Base-by-base conservation (phyloP, 2,113 vertebrate species). In the Bubo scandiacus region DNA sequence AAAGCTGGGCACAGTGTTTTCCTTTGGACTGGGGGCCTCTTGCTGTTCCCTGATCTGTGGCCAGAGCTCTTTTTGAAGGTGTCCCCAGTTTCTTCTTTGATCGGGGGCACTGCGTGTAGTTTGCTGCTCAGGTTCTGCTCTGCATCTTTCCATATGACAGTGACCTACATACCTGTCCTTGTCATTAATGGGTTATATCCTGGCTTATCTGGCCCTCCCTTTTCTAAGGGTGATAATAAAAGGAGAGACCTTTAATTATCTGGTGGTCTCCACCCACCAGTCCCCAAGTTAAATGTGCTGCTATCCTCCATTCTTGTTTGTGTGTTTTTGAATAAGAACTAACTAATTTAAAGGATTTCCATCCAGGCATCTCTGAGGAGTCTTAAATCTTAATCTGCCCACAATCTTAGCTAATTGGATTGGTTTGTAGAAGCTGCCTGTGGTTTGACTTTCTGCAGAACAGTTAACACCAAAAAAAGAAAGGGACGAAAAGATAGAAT, bases 121-220 rank as follows among this genome's bases (percentile, higher is more conserved):
- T 63, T 71, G 63, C 73, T 86, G 73, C 91, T 81, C 12, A 12
- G 62, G 66, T 57, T 75, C 66, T 87, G 73, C 45, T 87, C 57
- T 80, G n/a, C 0, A 0, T 78, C 86, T 68, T 75, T 54, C 62
- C n/a, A 18, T 73, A 36, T 45, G 78, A 85, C 6, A 23, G 38
- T 92, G 66, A 95, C 89, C 95, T 96, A 91, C 66, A 95, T 89
- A 92, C 81, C 42, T 92, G 62, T 92, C 89, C 78, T 82, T 94
- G 58, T 51, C 0, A 0, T 1, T 68, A 82, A 59, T 88, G 47
- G 77, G 65, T 79, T 62, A 15, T 77, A 83, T 72, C 54, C 54
- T 66, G 36, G 4, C 26, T 82, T 84, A 85, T 54, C 66, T 58
- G 77, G 66, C 49, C 73, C 81, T 92, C 70, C 89, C 62, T 87